Evolutionary conservation across 1,140 invertebrate genomes (phyloP).

Genomic region (Meloidogyne hapla): DNA sequence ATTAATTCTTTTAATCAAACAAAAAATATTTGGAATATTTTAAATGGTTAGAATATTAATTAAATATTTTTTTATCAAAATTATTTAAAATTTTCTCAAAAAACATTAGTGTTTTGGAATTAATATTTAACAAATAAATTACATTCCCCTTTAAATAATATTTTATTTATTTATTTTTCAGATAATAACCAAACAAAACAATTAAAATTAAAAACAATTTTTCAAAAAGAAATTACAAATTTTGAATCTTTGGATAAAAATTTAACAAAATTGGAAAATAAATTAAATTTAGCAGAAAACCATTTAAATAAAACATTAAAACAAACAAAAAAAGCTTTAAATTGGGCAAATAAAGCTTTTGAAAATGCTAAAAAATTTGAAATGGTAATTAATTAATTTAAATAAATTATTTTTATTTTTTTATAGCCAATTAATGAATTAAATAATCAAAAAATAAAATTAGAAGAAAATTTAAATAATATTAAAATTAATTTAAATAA

Average conservation of each 20-base stretch:
- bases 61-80: too few species aligned
- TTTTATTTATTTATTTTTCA: too few species aligned
- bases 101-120: too few species aligned
- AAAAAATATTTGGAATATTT: constrained; percentile 13
- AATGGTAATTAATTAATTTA: neutral
- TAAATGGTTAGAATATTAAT: neutral
- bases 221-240: neutral
- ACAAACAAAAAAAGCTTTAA: neutral
- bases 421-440: neutral
- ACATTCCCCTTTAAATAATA: too few species aligned
- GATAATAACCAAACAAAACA: neutral
- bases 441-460: neutral
- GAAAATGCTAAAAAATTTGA: neutral
- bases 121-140: too few species aligned
- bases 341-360: neutral
- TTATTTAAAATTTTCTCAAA: too few species aligned
- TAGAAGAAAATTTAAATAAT: neutral
- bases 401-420: neutral
- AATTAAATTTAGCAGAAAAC: neutral
- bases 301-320: neutral
- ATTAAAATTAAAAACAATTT: neutral
- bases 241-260: constrained; percentile 1
- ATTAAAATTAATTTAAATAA: neutral
- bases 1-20: neutral
- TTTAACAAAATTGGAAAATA: constrained; percentile 1